Evolutionary conservation across 2,888 invertebrate species (phyloP), one percentile per base, ranked within the genome.

Genomic region (Polydrusus pterygomalis): DNA sequence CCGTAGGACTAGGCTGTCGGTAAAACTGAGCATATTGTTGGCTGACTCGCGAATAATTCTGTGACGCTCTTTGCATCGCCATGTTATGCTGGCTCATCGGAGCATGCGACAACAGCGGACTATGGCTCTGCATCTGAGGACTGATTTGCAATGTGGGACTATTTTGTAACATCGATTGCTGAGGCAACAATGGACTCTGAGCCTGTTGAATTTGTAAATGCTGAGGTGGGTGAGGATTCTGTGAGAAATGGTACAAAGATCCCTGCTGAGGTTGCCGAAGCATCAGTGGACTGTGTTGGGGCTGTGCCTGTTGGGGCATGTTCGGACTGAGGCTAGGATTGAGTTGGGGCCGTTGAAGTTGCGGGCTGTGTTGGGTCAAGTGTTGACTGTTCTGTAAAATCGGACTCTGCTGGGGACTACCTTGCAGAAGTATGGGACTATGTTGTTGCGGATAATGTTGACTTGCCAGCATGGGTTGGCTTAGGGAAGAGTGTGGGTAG

Each of bases 1-100:
- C 79, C 49, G 80, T 83, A 18, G 83, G 83, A 80, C 83, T 84
- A 75, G 83, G 80, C 63, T 84, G 84, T 73, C 83, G 80, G 63
- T 83, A 77, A 76, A 77, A 63, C 38, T 72, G 70, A 2, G n/a
- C 51, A 49, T 74, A 77, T n/a, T 77, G 69, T 25, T 78, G 78
- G 45, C 70, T 70, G 20, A 78, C 70, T 30, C 77, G 43, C 10
- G 69, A 47, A 30, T 58, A 72, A 43, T 60, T 70, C 25, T 74
- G 71, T 10, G 75, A 63, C 8, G 65, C 40, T 51, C 77, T 68
- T 30, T 62, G 69, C 67, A 67, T 71, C 17, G 51, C 13, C 0
- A 69, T 17, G 54, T 77, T 80, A 40, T 78, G 80, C 20, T 79
- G 79, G 6, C 77, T 78, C 18, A 77, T 34, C 58, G 78, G 78